phyloP scores from a whole-genome alignment of 2,888 invertebrate species.

The Allacma fusca region DNA sequence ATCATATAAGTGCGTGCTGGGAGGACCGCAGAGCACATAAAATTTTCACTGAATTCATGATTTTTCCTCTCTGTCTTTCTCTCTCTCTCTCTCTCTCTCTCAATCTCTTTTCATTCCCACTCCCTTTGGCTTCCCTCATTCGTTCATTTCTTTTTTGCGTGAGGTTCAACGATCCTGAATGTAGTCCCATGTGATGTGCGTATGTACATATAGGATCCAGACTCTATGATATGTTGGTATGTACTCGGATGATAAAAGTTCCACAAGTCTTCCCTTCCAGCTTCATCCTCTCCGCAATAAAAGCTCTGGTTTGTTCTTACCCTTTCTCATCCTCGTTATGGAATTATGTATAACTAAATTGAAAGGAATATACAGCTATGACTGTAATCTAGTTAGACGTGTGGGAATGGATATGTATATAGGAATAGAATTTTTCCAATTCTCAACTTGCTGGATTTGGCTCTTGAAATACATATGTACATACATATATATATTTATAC shows the following conservation, averaged over 20 bases:
- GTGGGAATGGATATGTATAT: no score
- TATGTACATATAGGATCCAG: no score
- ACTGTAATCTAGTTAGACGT: no score
- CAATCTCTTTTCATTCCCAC: conserved; percentile 6
- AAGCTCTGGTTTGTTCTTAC: conserved; percentile 16
- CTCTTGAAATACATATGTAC: no score
- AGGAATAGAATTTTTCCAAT: no score
- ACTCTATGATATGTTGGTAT: no score
- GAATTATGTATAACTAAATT: conserved; percentile 23
- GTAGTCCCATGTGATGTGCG: no score
- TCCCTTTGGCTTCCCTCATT: no score
- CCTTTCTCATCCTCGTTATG: conserved; percentile 18
- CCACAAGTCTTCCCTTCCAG: not conserved
- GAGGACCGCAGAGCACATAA: conserved; percentile 17
- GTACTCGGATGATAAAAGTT: not conserved
- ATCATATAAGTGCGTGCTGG: conserved; percentile 6
- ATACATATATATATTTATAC: no score
- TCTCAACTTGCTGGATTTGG: no score
- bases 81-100: conserved; percentile 13
- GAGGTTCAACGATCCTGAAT: no score
- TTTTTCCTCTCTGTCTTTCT: not conserved
- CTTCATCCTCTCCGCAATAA: conserved; percentile 3
- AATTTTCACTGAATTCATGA: not conserved
- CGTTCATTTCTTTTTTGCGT: no score
- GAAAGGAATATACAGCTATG: not conserved